A percentile compares a stretch with the other conserved stretches of the same genome.
Evolutionary conservation across 1,140 invertebrate genomes (phyloP).

Genomic region (Drosophila obscura): DNA sequence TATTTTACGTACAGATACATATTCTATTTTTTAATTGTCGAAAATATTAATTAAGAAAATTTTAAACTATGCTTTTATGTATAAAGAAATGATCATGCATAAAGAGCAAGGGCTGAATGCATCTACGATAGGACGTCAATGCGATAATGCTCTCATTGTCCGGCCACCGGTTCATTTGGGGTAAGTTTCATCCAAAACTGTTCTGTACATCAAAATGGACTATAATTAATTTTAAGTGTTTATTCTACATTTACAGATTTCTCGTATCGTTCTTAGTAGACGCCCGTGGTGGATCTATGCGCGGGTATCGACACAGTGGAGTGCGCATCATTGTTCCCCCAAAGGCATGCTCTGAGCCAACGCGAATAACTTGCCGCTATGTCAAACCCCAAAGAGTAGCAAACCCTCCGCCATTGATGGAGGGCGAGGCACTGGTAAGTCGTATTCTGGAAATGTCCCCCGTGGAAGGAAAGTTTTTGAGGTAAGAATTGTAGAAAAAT

Average conservation of each 20-base stretch:
- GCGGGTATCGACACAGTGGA: slow-evolving; percentile 98
- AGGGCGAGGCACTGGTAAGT: slow-evolving; percentile 98
- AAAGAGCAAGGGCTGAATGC: not conserved
- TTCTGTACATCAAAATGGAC: not conserved
- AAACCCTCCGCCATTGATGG: slow-evolving; percentile 98
- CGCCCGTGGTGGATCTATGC: slow-evolving; percentile 98
- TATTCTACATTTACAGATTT: slow-evolving; percentile 89
- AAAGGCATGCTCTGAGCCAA: slow-evolving; percentile 96
- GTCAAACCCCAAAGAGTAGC: slow-evolving; percentile 96
- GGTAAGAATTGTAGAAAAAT: slow-evolving; percentile 78
- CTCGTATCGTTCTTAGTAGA: slow-evolving; percentile 99
- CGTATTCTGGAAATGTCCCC: slow-evolving; percentile 98
- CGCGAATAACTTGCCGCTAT: slow-evolving; percentile 92
- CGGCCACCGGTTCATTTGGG: slow-evolving; percentile 89
- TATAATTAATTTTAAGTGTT: not conserved
- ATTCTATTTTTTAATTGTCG: not conserved
- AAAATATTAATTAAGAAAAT: too few relatives aligned
- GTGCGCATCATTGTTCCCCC: slow-evolving; percentile 99
- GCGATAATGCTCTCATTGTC: slow-evolving; percentile 89
- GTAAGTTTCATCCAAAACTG: slow-evolving; percentile 85
- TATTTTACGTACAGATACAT: too few relatives aligned
- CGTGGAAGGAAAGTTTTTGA: slow-evolving; percentile 97
- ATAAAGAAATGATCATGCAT: slow-evolving; percentile 16
- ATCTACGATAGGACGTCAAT: slow-evolving; percentile 16
- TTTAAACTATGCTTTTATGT: too few relatives aligned